Evolutionary conservation across 1,140 invertebrate species (phyloP), one percentile per base, ranked within the genome.

Genomic region (Oryctes rhinoceros): DNA sequence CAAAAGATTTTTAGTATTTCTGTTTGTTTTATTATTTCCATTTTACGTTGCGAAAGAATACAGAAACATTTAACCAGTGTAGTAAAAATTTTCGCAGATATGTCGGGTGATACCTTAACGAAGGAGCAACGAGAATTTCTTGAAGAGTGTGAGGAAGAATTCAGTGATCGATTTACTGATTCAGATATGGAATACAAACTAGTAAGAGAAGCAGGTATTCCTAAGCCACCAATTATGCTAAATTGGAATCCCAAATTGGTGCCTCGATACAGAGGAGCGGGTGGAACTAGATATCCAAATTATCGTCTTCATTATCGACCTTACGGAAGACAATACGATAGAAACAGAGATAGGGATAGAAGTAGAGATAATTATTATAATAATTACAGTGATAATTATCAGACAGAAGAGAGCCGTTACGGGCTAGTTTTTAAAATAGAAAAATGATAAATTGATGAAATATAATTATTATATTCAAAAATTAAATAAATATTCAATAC

Each of bases 141-240:
- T 37, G 82, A 86, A 82, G 86, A 86, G 83, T 87, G 86, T 75
- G 77, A 83, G 30, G 39, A 82, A 24, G 84, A 87, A 77, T 87
- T 86, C 83, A 83, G 85, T 3, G 83, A 86, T 71, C 49, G 85
- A 81, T 87, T 82, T 75, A 86, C 85, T 5, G 83, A 84, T 76
- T 78, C 80, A 30, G 86, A 87, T 79, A 37, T 75, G 39, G 86
- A 87, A 49, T 87, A 83, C 76, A 85, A 85, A 79, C 82, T 82
- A 78, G 82, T 85, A 7, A 85, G 78, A 74, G 83, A 86, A 30
- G 30, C 65, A 15, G 84, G 82, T 4, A 83, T 87, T 78, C 86
- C 86, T 20, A n/a, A 67, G 30, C 85, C 86, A 5, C 86, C 86
- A 74, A 86, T 87, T 59, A 83, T 86, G 80, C 83, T 35, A 71